These are phyloP conservation scores for Gymnocypris eckloni DNA, from an alignment of 2,797 vertebrate species.

Conservation along the genomic window DNA sequence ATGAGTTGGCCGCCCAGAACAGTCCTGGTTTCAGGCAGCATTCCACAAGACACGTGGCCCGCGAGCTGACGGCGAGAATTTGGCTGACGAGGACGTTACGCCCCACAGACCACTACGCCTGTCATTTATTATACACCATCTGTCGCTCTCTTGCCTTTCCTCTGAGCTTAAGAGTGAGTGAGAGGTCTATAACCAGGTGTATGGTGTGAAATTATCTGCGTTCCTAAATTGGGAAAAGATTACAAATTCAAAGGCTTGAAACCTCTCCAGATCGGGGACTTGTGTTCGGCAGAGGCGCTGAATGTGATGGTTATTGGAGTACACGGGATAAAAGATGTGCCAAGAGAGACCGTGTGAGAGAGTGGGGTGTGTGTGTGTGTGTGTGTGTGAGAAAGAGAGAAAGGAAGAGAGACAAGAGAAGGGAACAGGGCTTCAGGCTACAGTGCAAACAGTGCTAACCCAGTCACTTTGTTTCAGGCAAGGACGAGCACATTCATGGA, in stretches of 20 bases:
- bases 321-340: slow-evolving; percentile 42
- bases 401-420: slow-evolving; percentile 51
- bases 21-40: slow-evolving; percentile 55
- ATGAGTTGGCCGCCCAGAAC: slow-evolving; percentile 59
- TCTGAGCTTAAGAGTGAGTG: slow-evolving; percentile 36
- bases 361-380: slow-evolving; percentile 27
- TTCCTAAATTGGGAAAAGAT: slow-evolving; percentile 51
- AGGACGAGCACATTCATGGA: slow-evolving; percentile 70
- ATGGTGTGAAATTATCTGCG: slow-evolving; percentile 48
- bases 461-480: slow-evolving; percentile 72
- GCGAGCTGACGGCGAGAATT: slow-evolving; percentile 52
- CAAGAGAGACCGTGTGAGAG: slow-evolving; percentile 36
- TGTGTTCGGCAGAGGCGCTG: slow-evolving; percentile 1
- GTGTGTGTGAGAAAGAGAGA: not conserved
- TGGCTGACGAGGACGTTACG: slow-evolving; percentile 71
- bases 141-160: slow-evolving; percentile 65
- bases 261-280: slow-evolving; percentile 40
- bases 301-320: slow-evolving; percentile 45
- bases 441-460: slow-evolving; percentile 64
- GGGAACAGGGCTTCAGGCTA: slow-evolving; percentile 70
- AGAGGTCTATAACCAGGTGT: slow-evolving; percentile 50
- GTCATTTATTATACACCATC: slow-evolving; percentile 77
- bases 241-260: slow-evolving; percentile 63
- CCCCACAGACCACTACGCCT: slow-evolving; percentile 72
- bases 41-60: slow-evolving; percentile 34